These are phyloP conservation scores for Drosophila obscura DNA, from an alignment of 1,140 invertebrate species.

Conservation along the genomic window DNA sequence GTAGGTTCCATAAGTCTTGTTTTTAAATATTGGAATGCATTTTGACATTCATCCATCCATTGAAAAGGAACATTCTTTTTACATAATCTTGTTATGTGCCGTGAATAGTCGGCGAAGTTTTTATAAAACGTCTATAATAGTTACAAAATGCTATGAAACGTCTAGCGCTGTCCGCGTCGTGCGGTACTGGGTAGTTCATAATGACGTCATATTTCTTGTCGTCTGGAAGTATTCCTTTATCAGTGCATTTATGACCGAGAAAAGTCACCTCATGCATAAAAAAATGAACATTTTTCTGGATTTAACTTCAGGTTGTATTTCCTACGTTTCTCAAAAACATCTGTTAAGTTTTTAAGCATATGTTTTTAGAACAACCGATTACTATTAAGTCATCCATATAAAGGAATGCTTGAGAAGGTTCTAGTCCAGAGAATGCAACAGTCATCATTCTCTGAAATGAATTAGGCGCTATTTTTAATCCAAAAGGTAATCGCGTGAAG, in stretches of 20 bases:
- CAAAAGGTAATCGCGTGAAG: background rate
- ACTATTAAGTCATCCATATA: conserved; percentile 29
- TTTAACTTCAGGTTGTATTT: conserved; percentile 11
- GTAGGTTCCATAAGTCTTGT: background rate
- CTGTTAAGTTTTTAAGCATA: conserved; percentile 21
- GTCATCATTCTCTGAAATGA: conserved; percentile 19
- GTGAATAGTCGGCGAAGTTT: conserved; percentile 11
- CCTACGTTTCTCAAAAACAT: conserved; percentile 18
- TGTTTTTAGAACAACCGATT: conserved; percentile 13
- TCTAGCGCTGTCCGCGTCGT: conserved; percentile 15
- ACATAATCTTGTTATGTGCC: conserved; percentile 23
- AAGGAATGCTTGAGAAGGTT: conserved; percentile 24
- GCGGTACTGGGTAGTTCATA: conserved; percentile 1
- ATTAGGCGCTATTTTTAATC: conserved; percentile 2
- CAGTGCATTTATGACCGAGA: conserved; percentile 2
- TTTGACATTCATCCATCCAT: conserved; percentile 10
- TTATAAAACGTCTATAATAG: conserved; percentile 1
- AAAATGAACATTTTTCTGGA: conserved; percentile 15
- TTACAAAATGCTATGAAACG: background rate
- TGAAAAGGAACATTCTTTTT: conserved; percentile 22
- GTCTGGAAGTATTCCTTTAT: conserved; percentile 14
- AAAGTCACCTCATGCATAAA: conserved; percentile 19
- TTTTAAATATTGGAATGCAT: no score
- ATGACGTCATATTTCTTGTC: conserved; percentile 23
- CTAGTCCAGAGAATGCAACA: background rate